Evolutionary conservation across 92 coral and sea anemone genomes (phyloP), one percentile per base, ranked within the genome.

Genomic region (Diadumene lineata): DNA sequence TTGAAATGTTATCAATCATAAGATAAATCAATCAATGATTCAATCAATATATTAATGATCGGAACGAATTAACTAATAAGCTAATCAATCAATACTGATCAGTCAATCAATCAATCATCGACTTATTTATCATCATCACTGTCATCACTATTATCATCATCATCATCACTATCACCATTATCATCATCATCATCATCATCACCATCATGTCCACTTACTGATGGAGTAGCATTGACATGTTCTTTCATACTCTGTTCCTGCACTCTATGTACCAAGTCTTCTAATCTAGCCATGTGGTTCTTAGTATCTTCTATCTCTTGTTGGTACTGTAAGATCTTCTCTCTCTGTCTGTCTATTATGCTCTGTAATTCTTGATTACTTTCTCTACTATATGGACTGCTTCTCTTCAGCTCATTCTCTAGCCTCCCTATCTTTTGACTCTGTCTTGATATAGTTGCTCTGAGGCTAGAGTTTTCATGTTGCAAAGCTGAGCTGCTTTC

Each of bases 361-460:
- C 73, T 86, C 31, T 93, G 90, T 18, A 89, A 57, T 69, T 82
- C 79, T 50, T 76, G 87, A 13, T 80, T 84, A 22, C 77, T 81
- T 18, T 92, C 96, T 57, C 81, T 93, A 53, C 70, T 38, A 13
- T 74, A 50, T 15, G 91, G 72, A 46, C 84, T 91, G 34, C 80
- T 86, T 71, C 86, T 89, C 51, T 86, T 88, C 17, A 88, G 81
- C 46, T 91, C 97, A 71, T 81, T 88, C 76, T 96, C 99, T 8
- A 96, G 85, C 56, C 92, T 76, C 24, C 99, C 99, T 61, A 96
- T 92, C 73, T 92, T 96, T 70, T 96, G 99, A 80, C 99, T 96
- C 65, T 96, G 99, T 57, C 99, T 86, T 13, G 99, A 90, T 33
- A 96, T 90, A n/a, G 99, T 92, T 15, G 97, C 85, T 23, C 99